Conservation (phyloP, 2,888 invertebrate genomes). For the Patella caerulea region DNA sequence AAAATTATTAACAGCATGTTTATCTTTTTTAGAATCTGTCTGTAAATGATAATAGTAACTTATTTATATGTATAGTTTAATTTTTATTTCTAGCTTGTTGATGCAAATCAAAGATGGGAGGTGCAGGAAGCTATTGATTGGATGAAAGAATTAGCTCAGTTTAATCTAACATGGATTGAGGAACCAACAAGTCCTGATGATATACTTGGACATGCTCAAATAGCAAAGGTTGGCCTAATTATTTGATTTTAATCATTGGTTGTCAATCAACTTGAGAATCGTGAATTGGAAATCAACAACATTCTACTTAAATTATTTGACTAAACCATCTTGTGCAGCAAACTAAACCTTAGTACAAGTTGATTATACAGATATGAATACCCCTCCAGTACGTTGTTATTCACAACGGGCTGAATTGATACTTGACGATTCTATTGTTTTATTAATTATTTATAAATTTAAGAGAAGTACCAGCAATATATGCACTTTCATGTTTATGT, state of each 20-base stretch:
- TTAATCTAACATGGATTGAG: conserved; percentile 89
- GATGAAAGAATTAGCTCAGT: conserved; percentile 83
- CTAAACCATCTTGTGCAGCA: neutral
- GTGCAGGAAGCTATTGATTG: conserved; percentile 87
- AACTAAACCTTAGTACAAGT: no score
- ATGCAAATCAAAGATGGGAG: conserved; percentile 79
- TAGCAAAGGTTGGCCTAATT: conserved; percentile 77
- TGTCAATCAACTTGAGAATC: no score
- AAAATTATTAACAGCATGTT: no score
- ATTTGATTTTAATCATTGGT: neutral
- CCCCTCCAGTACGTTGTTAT: no score
- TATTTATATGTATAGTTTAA: neutral
- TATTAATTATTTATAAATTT: no score
- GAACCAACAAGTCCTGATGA: conserved; percentile 95
- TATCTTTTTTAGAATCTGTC: no score
- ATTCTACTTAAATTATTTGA: neutral
- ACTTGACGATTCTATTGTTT: no score
- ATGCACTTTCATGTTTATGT: no score
- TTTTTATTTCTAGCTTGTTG: conserved; percentile 74
- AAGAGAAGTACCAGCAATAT: no score
- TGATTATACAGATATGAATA: no score
- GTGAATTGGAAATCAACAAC: neutral
- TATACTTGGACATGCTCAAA: conserved; percentile 86
- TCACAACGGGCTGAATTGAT: no score
- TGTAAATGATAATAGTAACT: neutral